Base-by-base conservation (phyloP, 2,888 invertebrate genomes). In the Therioaphis trifolii region DNA sequence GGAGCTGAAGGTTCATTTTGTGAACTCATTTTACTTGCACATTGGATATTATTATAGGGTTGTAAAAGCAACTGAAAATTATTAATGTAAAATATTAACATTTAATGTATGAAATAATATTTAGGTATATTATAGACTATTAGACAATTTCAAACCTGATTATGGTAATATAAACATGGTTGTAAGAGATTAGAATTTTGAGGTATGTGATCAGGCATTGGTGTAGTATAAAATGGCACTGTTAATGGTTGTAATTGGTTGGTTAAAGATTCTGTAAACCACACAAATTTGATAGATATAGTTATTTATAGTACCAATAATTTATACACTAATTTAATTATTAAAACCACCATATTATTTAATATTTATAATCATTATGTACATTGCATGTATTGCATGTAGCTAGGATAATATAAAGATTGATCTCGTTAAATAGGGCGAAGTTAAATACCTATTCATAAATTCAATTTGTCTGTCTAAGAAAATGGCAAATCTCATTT, bases 21-120 rank as follows among this genome's bases (percentile, higher is more conserved):
- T 68, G 24, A 18, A 2, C 52, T 24, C 12, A 68, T 52, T 18
- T 29, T 74, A 11, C 35, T 11, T 43, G 43, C 4, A 12, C n/a
- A 69, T 79, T 55, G 40, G 27, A 79, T 66, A 63, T 74, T 49
- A n/a, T 82, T 46, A 15, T 52, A 52, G 21, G 74, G 24, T 40
- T 82, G 52, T 40, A 74, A 49, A 66, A 49, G 61, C 35, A 63
- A 74, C 82, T 82, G 63, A 40, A 82, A 82, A 61, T 58, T 18
- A 55, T 74, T 2, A n/a, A n/a, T n/a, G n/a, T n/a, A 35, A 35
- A 35, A 24, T 35, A 35, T 35, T 55, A 4, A 35, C 7, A 9
- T 58, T 21, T 58, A 24, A n/a, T 21, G 15, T 2, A 35, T 35
- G 4, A 18, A 58, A n/a, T 55, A 14, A 4, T 21, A 24, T 58